Conservation (phyloP, 2,113 vertebrate genomes). For the Hippocampus mohnikei region DNA sequence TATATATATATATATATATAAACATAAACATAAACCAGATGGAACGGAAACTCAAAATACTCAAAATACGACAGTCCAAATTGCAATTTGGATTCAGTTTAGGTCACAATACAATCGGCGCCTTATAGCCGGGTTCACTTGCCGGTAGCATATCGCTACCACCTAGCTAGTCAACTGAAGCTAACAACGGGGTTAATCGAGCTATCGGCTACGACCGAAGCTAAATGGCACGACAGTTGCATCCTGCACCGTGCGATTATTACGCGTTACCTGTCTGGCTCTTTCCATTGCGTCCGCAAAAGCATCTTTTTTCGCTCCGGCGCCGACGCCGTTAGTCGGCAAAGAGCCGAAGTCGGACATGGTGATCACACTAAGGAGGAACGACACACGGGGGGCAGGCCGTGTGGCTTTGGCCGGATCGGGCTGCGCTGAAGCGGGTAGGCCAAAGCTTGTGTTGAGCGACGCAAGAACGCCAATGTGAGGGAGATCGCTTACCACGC, state of each 20-base stretch:
- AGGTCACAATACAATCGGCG: not conserved
- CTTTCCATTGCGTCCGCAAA: conserved; percentile 89
- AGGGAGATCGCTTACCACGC: conserved; percentile 37
- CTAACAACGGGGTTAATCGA: conserved; percentile 34
- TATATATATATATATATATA: too few species aligned
- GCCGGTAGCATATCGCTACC: conserved; percentile 10
- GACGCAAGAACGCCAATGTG: conserved; percentile 38
- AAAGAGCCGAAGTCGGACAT: conserved; percentile 78
- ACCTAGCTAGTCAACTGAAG: conserved; percentile 21
- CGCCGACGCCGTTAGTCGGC: conserved; percentile 71
- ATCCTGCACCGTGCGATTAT: not conserved
- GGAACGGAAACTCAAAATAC: not conserved
- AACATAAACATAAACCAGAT: not conserved
- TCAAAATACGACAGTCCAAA: not conserved
- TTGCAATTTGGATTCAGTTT: not conserved
- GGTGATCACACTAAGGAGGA: conserved; percentile 47
- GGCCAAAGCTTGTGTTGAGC: conserved; percentile 55
- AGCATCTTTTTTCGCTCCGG: conserved; percentile 82
- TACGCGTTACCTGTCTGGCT: conserved; percentile 82
- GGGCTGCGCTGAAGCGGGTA: conserved; percentile 75
- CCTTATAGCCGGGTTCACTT: not conserved
- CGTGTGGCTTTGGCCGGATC: conserved; percentile 51
- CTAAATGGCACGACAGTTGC: conserved; percentile 27
- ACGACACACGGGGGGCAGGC: conserved; percentile 36
- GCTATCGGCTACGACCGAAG: conserved; percentile 36